Percentiles rank a stretch among this genome's conserved stretches.
phyloP scores from a whole-genome alignment of 1,140 invertebrate genomes.

The Pomacea maculata region DNA sequence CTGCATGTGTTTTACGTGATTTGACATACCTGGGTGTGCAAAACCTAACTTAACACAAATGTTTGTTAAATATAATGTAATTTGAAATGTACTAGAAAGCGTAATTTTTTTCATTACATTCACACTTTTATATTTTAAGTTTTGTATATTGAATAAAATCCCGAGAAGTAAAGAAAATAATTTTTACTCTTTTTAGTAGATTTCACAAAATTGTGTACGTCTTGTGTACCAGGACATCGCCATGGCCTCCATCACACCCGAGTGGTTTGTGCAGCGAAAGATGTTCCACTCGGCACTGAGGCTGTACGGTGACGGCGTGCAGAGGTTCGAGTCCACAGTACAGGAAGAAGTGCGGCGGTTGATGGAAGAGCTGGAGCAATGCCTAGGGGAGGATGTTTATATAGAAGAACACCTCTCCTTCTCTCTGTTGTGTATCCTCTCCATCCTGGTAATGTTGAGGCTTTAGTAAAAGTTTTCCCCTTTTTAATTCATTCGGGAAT shows the following conservation, averaged over 20 bases:
- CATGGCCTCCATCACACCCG: conserved; percentile 10
- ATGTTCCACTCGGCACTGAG: conserved; percentile 21
- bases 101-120: background rate
- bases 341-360: conserved; percentile 15
- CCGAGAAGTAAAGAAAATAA: too few relatives aligned
- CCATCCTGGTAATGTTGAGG: conserved; percentile 1
- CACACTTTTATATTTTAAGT: background rate
- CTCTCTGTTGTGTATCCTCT: conserved; percentile 9
- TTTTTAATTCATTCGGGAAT: too few relatives aligned
- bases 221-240: conserved; percentile 14
- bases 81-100: background rate
- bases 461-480: too few relatives aligned
- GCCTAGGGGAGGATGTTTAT: background rate
- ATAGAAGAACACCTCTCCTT: conserved; percentile 13
- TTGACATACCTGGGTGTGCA: background rate
- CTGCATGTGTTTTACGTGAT: background rate
- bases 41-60: background rate
- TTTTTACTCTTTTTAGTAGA: background rate
- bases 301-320: conserved; percentile 24
- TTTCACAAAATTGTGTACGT: background rate
- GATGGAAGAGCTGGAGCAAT: conserved; percentile 17
- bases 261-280: conserved; percentile 17
- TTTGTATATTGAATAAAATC: too few relatives aligned
- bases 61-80: background rate
- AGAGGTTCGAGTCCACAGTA: conserved; percentile 22